Percentiles rank a stretch among this genome's conserved stretches.
These are phyloP conservation scores for Cyanoderma ruficeps DNA, from an alignment of 2,113 vertebrate species.

Conservation along the genomic window DNA sequence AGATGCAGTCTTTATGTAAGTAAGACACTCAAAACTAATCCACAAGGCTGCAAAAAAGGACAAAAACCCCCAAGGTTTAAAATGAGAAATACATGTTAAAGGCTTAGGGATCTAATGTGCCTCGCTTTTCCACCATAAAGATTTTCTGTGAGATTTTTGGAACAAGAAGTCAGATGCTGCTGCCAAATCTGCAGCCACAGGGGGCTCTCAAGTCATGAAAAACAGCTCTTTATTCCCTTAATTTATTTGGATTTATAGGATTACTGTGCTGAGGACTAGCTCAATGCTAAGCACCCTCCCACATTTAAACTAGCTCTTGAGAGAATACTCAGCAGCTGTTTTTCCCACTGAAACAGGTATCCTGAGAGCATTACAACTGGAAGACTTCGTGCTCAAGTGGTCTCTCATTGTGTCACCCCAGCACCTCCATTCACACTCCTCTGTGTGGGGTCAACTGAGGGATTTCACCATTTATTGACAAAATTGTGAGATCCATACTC, in stretches of 20 bases:
- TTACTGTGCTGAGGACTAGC: background rate
- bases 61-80: background rate
- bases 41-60: background rate
- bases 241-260: background rate
- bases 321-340: background rate
- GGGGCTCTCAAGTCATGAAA: background rate
- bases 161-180: background rate
- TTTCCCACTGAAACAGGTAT: background rate
- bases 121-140: background rate
- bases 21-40: background rate
- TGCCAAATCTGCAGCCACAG: conserved; percentile 33
- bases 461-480: background rate
- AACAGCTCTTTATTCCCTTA: conserved; percentile 14
- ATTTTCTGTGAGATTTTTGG: background rate
- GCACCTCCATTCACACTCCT: background rate
- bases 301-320: background rate
- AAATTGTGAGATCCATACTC: background rate
- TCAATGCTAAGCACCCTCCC: background rate
- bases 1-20: background rate
- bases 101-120: background rate
- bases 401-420: background rate
- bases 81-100: background rate
- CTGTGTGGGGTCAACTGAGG: background rate
- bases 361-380: background rate
- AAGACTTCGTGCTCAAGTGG: background rate